These are phyloP conservation scores for Protaetia brevitarsis DNA, from an alignment of 1,140 invertebrate genomes.

Conservation along the genomic window DNA sequence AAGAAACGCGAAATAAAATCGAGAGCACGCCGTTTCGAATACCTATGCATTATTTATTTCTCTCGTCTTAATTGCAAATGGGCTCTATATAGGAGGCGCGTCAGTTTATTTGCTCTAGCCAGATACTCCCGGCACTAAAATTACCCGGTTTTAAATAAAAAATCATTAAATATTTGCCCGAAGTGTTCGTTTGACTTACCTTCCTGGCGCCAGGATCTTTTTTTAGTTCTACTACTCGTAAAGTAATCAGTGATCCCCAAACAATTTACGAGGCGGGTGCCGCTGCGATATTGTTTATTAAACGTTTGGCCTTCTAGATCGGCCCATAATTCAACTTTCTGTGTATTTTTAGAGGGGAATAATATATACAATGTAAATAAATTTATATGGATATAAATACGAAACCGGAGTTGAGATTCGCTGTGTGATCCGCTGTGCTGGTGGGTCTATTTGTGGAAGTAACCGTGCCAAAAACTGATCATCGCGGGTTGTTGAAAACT, in stretches of 20 bases:
- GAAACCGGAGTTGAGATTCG: not conserved
- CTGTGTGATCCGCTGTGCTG: not conserved
- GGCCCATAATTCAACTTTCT: not conserved
- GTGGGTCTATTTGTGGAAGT: not conserved
- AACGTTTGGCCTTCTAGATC: not conserved
- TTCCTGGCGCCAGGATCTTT: constrained; percentile 10
- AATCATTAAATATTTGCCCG: constrained; percentile 4
- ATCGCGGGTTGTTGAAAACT: not conserved
- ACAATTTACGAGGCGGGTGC: not conserved
- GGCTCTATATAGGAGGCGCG: not conserved
- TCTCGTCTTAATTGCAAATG: not conserved
- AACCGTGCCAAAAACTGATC: constrained; percentile 2
- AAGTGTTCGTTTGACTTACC: not conserved
- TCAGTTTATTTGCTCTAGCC: no score
- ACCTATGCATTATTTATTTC: not conserved
- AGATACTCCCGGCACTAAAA: no score
- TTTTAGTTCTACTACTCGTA: constrained; percentile 3
- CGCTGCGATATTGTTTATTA: not conserved
- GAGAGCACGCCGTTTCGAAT: no score
- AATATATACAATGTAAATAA: not conserved
- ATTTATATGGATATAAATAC: constrained; percentile 1
- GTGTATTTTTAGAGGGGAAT: not conserved
- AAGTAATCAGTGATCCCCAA: not conserved
- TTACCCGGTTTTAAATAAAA: not conserved
- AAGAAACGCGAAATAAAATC: no score